phyloP scores from a whole-genome alignment of 2,797 vertebrate genomes.

The Aplochiton taeniatus region DNA sequence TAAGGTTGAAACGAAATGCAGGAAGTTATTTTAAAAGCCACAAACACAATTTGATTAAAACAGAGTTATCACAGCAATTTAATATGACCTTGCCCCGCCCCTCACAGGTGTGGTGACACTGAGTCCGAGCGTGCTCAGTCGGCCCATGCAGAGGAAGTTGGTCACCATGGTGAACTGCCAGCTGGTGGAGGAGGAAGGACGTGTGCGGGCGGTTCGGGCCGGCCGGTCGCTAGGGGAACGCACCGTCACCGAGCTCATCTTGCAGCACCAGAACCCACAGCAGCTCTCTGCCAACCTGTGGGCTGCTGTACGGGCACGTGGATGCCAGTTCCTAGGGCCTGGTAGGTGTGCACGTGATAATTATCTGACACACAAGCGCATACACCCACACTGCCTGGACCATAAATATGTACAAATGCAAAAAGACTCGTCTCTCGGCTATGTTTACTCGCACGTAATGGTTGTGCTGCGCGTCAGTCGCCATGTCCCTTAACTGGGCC shows the following conservation, averaged over 20 bases:
- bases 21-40: neutral
- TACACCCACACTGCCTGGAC: neutral
- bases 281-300: slow-evolving; percentile 95
- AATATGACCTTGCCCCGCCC: slow-evolving; percentile 11
- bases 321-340: slow-evolving; percentile 95
- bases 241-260: slow-evolving; percentile 91
- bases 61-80: neutral
- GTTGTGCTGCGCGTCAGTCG: too few species aligned
- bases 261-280: slow-evolving; percentile 97
- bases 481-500: too few species aligned
- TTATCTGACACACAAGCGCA: neutral
- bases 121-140: slow-evolving; percentile 90
- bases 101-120: slow-evolving; percentile 82
- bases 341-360: slow-evolving; percentile 69
- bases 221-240: slow-evolving; percentile 92
- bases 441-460: too few species aligned
- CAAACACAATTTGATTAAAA: neutral
- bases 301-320: slow-evolving; percentile 92
- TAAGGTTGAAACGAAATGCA: neutral
- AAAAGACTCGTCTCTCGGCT: too few species aligned
- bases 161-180: slow-evolving; percentile 95
- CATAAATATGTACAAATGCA: too few species aligned
- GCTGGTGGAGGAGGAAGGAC: slow-evolving; percentile 94
- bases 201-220: slow-evolving; percentile 87
- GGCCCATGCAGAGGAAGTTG: slow-evolving; percentile 96